Evolutionary conservation across 1,140 invertebrate genomes (phyloP).

Genomic region (Bombus sylvicola): DNA sequence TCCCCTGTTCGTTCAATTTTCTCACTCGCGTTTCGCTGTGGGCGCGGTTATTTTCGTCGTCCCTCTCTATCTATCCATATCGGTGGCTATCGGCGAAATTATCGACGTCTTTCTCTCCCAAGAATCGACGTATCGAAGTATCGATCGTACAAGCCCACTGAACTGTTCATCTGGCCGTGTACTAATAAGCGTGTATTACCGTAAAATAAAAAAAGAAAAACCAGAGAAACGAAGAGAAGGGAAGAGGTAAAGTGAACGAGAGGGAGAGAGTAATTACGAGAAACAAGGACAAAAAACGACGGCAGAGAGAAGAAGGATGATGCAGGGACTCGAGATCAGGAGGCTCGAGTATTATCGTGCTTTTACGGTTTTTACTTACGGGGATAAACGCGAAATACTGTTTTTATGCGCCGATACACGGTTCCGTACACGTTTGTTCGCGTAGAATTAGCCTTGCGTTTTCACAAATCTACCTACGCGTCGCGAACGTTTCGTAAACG

Average conservation of each 20-base stretch:
- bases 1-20: constrained; percentile 39
- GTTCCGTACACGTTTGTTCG: too few relatives aligned
- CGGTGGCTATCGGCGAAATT: neutral
- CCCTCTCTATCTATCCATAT: too few relatives aligned
- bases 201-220: neutral
- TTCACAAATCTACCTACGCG: too few relatives aligned
- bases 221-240: neutral
- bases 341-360: neutral
- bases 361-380: too few relatives aligned
- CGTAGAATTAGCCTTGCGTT: too few relatives aligned
- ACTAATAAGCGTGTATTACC: constrained; percentile 9
- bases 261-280: neutral
- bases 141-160: neutral
- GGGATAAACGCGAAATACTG: too few relatives aligned
- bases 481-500: too few relatives aligned
- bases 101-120: constrained; percentile 20
- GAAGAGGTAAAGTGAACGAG: too few relatives aligned
- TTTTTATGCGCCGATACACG: too few relatives aligned
- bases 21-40: constrained; percentile 24
- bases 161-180: neutral
- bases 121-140: constrained; percentile 37
- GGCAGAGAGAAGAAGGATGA: neutral
- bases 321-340: neutral
- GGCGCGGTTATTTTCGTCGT: constrained; percentile 38
- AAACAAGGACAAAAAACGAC: neutral